Evolutionary conservation across 2,888 invertebrate species (phyloP).

Genomic region (Pristionchus japonicus): DNA sequence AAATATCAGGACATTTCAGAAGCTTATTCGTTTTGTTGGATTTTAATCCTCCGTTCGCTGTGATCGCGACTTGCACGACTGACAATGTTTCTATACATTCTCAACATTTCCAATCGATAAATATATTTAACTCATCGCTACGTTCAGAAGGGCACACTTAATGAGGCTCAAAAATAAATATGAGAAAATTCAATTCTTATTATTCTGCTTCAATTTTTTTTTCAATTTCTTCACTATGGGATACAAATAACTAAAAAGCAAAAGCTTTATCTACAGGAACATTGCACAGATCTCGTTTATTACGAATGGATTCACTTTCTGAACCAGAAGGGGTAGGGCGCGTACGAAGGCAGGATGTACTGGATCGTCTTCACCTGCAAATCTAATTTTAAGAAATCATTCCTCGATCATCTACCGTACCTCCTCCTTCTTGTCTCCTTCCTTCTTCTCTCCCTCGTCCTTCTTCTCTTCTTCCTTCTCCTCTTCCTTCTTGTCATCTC

Average conservation of each 20-base stretch:
- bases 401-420: neutral
- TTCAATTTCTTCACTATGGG: neutral
- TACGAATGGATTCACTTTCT: neutral
- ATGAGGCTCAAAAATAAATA: too few relatives aligned
- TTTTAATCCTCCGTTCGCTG: too few relatives aligned
- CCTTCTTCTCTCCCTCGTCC: constrained; percentile 18
- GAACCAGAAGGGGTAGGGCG: constrained; percentile 18
- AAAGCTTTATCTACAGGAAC: constrained; percentile 22
- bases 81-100: too few relatives aligned
- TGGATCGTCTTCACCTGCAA: constrained; percentile 30
- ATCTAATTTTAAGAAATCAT: neutral
- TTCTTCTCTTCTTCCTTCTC: neutral
- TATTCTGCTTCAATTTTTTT: too few relatives aligned
- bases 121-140: too few relatives aligned
- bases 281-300: neutral
- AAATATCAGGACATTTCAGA: too few relatives aligned
- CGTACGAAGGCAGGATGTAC: constrained; percentile 22
- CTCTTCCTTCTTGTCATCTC: constrained; percentile 32
- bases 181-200: too few relatives aligned
- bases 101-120: too few relatives aligned
- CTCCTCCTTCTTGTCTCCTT: constrained; percentile 15
- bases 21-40: too few relatives aligned
- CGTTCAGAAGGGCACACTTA: too few relatives aligned
- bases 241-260: neutral
- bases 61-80: too few relatives aligned